These are phyloP conservation scores for Lasius fuliginosus DNA, from an alignment of 2,888 invertebrate genomes.

Conservation along the genomic window DNA sequence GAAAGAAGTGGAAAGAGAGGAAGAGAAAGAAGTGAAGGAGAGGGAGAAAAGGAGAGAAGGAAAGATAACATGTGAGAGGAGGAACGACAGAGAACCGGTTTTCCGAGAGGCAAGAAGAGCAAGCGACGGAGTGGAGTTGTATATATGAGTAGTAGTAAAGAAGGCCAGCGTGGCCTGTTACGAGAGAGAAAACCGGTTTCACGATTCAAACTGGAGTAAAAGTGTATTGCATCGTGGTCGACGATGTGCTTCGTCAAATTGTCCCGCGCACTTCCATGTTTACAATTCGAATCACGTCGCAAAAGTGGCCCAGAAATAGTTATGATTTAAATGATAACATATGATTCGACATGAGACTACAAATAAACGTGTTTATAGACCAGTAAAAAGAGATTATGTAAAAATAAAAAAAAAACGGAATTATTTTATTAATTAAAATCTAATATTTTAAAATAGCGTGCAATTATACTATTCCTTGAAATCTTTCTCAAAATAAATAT, in stretches of 20 bases:
- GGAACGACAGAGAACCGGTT: conserved; percentile 68
- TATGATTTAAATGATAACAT: conserved; percentile 16
- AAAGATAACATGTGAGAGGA: conserved; percentile 45
- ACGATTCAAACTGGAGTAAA: conserved; percentile 83
- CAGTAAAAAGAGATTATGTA: neutral
- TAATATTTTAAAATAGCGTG: neutral
- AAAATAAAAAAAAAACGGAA: neutral
- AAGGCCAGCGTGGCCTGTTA: conserved; percentile 80
- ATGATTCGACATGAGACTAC: neutral
- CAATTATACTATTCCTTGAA: neutral
- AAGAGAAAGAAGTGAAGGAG: conserved; percentile 22
- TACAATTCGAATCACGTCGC: conserved; percentile 53
- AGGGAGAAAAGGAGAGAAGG: conserved; percentile 26
- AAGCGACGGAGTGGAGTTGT: conserved; percentile 37
- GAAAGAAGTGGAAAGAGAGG: conserved; percentile 22
- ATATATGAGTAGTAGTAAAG: conserved; percentile 69
- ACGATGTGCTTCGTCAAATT: conserved; percentile 69
- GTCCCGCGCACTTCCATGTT: conserved; percentile 68
- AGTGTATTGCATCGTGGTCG: conserved; percentile 77
- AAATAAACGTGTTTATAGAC: neutral
- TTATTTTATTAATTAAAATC: neutral
- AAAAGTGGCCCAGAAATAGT: conserved; percentile 26
- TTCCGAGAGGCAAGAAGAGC: conserved; percentile 64
- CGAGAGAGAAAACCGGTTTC: conserved; percentile 81
- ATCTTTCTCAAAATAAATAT: neutral